phyloP scores from a whole-genome alignment of 2,113 vertebrate genomes.

The Eleginops maclovinus region DNA sequence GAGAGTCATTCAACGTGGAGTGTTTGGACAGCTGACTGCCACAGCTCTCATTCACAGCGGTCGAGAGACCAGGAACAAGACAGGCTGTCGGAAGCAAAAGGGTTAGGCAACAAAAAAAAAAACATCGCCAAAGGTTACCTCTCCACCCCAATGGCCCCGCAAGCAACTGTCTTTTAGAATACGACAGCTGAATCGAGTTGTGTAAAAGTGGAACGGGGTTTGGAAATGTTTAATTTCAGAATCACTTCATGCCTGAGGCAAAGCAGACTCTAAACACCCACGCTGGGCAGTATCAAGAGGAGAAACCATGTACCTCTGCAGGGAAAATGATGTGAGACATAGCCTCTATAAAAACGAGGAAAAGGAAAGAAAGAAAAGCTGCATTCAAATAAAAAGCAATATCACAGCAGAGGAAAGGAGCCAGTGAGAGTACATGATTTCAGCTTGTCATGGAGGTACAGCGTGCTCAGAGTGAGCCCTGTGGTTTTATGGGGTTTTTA shows the following conservation, averaged over 20 bases:
- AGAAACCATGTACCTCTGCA: conserved; percentile 13
- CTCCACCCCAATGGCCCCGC: neutral
- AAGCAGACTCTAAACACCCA: conserved; percentile 24
- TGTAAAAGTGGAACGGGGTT: too few species aligned
- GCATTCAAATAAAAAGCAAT: conserved; percentile 2
- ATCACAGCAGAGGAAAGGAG: neutral
- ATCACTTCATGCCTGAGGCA: conserved; percentile 3
- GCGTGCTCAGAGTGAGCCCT: too few species aligned
- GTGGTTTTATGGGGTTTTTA: too few species aligned
- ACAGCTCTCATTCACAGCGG: conserved; percentile 63
- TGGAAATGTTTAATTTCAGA: neutral
- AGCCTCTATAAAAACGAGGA: neutral
- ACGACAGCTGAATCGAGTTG: neutral
- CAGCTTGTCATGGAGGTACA: neutral
- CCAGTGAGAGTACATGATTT: neutral
- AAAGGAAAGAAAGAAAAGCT: neutral
- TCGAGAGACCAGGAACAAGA: conserved; percentile 58
- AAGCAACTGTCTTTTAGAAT: neutral
- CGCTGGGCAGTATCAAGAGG: conserved; percentile 18
- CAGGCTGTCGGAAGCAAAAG: conserved; percentile 34
- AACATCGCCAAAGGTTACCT: conserved; percentile 17
- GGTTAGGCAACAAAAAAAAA: neutral
- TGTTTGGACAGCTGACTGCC: conserved; percentile 80
- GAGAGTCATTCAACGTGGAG: conserved; percentile 66
- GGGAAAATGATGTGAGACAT: conserved; percentile 1